Percentiles rank a stretch among this genome's conserved stretches.
These are phyloP conservation scores for Drosophila picticornis DNA, from an alignment of 2,888 invertebrate genomes.

Conservation along the genomic window DNA sequence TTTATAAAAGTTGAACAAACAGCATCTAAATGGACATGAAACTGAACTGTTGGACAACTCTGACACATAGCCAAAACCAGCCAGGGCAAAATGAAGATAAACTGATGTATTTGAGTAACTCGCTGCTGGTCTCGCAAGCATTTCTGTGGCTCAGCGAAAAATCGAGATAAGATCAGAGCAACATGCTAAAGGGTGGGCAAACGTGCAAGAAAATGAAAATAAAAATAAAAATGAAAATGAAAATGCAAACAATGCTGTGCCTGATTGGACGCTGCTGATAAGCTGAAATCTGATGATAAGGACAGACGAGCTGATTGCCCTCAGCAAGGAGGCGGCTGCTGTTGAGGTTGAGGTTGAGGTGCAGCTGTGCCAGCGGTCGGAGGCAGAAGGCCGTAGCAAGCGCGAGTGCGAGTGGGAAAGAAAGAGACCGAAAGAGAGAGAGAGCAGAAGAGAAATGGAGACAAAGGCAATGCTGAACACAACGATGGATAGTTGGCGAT, in stretches of 20 bases:
- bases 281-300: conserved; percentile 56
- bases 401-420: conserved; percentile 4
- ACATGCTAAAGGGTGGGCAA: conserved; percentile 35
- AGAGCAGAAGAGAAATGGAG: neutral
- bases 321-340: neutral
- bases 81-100: conserved; percentile 13
- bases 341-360: neutral
- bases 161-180: conserved; percentile 35
- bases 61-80: conserved; percentile 35
- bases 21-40: conserved; percentile 2
- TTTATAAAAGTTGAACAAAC: conserved; percentile 32
- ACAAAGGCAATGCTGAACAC: conserved; percentile 13
- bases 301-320: conserved; percentile 48
- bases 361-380: neutral
- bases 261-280: conserved; percentile 67
- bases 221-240: conserved; percentile 51
- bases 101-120: conserved; percentile 31
- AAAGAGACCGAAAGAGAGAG: conserved; percentile 6
- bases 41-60: conserved; percentile 38
- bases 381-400: conserved; percentile 22
- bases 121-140: conserved; percentile 36
- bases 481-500: conserved; percentile 63
- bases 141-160: conserved; percentile 41
- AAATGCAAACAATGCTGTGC: conserved; percentile 66
- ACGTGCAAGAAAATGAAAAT: conserved; percentile 43